phyloP scores from a whole-genome alignment of 1,140 invertebrate genomes.

The Caerostris extrusa region DNA sequence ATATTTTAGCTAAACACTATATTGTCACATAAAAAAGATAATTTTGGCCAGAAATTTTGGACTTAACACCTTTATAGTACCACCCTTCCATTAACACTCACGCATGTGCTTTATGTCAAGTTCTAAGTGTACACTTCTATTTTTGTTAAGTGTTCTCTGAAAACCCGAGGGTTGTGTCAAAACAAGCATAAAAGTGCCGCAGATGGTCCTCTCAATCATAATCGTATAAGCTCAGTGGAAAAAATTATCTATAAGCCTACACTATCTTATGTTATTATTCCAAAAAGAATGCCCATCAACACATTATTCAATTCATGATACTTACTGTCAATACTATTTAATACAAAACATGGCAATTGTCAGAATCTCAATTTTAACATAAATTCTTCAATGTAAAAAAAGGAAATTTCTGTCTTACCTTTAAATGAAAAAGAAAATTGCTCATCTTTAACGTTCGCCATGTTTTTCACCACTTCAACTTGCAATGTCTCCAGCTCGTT shows the following conservation, averaged over 20 bases:
- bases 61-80: background rate
- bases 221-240: background rate
- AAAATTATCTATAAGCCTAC: background rate
- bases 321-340: no score
- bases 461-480: conserved; percentile 40
- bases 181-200: background rate
- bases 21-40: background rate
- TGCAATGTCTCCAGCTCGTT: conserved; percentile 69
- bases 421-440: conserved; percentile 56
- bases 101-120: conserved; percentile 10
- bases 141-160: background rate
- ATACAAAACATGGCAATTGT: no score
- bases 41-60: background rate
- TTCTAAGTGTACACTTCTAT: conserved; percentile 24
- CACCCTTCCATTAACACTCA: background rate
- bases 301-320: background rate
- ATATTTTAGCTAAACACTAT: no score
- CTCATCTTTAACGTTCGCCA: conserved; percentile 40
- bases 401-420: conserved; percentile 33
- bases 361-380: no score
- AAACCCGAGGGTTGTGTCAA: background rate
- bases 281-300: no score
- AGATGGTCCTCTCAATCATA: conserved; percentile 6
- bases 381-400: background rate
- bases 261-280: background rate